A percentile compares a stretch with the other conserved stretches of the same genome.
phyloP scores from a whole-genome alignment of 2,888 invertebrate genomes.

The Brachynemurus nebulosus region DNA sequence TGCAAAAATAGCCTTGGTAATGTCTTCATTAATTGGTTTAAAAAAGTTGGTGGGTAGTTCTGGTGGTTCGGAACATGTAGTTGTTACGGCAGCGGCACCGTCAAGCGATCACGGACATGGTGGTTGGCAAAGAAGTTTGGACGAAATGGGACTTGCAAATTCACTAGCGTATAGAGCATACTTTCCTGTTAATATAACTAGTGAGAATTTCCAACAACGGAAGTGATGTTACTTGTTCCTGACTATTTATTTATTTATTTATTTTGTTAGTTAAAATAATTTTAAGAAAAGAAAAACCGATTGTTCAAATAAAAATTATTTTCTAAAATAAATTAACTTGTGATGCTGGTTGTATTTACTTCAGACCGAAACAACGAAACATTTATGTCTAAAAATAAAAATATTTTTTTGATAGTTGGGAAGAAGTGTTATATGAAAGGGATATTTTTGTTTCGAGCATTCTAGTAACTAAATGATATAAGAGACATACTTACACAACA shows the following conservation, averaged over 20 bases:
- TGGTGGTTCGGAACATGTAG: constrained; percentile 36
- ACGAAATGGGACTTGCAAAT: constrained; percentile 12
- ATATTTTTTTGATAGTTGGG: no score
- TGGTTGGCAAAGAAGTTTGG: constrained; percentile 31
- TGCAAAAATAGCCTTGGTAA: constrained; percentile 47
- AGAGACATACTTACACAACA: no score
- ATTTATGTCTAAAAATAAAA: no score
- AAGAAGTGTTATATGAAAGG: no score
- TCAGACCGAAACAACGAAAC: no score
- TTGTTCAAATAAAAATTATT: no score
- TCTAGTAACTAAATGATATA: no score
- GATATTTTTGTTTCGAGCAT: no score
- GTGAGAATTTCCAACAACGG: no score
- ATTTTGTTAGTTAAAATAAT: neutral
- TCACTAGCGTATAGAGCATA: constrained; percentile 21
- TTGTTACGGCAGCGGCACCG: constrained; percentile 37
- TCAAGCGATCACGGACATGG: constrained; percentile 27
- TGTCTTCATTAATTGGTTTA: constrained; percentile 46
- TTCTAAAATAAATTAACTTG: no score
- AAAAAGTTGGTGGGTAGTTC: constrained; percentile 42
- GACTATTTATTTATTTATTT: neutral
- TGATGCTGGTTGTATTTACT: no score
- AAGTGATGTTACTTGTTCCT: neutral
- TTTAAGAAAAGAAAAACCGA: no score
- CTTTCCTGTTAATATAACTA: constrained; percentile 4